Evolutionary conservation across 1,140 invertebrate species (phyloP).

Genomic region (Heliconius congener): DNA sequence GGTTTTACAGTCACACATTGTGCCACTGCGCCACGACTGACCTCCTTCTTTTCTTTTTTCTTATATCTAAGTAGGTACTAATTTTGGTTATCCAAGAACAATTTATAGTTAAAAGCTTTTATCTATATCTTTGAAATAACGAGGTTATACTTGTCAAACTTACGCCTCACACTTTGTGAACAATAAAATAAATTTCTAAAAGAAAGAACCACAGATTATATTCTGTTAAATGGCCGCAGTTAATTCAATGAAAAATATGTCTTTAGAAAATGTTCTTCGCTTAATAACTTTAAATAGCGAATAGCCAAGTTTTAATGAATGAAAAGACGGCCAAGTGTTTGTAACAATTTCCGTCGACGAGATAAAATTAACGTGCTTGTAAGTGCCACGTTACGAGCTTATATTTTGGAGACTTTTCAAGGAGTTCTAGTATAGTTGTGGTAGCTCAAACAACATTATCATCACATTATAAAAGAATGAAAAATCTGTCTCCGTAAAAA

Average conservation of each 20-base stretch:
- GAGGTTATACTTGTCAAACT: not conserved
- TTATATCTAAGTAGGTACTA: not conserved
- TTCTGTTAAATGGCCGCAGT: not conserved
- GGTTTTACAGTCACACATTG: too few relatives aligned
- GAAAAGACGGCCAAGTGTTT: conserved; percentile 31
- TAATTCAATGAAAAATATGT: conserved; percentile 29
- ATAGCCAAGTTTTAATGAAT: conserved; percentile 33
- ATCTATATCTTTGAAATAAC: not conserved
- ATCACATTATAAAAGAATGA: too few relatives aligned
- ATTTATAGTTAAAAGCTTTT: conserved; percentile 9
- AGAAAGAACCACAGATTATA: not conserved
- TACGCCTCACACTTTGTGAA: not conserved
- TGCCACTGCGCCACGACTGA: too few relatives aligned
- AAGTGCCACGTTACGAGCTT: conserved; percentile 5
- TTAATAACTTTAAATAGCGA: conserved; percentile 33
- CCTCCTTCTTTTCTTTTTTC: too few relatives aligned
- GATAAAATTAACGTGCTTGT: conserved; percentile 25
- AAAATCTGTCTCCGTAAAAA: too few relatives aligned
- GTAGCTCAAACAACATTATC: too few relatives aligned
- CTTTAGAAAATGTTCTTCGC: conserved; percentile 24
- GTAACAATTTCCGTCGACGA: conserved; percentile 27
- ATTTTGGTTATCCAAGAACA: not conserved
- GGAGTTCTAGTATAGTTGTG: not conserved
- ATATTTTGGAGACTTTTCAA: not conserved
- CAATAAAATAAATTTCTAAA: conserved; percentile 15